Evolutionary conservation across 2,797 vertebrate genomes (phyloP), one percentile per base, ranked within the genome.

Genomic region (Pristis pectinata): DNA sequence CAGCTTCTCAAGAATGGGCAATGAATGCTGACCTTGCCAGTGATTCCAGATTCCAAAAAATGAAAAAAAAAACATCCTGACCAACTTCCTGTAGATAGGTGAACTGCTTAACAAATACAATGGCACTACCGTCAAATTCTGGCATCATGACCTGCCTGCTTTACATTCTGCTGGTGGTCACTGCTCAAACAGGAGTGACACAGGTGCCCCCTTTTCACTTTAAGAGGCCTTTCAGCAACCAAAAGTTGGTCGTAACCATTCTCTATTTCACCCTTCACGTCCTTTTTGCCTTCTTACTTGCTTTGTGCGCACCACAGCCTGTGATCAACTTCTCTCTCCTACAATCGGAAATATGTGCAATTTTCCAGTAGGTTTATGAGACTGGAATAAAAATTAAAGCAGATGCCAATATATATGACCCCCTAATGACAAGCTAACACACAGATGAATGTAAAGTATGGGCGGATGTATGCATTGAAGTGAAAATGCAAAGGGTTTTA

Each of bases 361-460:
- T 44, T 44, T 72, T 72, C 9, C 7, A 30, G 41, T 10, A 3
- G 30, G 0, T 22, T 8, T 5, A 9, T 49, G 49, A 93, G 22
- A 72, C 3, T 1, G 34, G 27, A 44, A 70, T 49, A 3, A 22
- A 41, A 44, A 44, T 72, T 27, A 70, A 74, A 92, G 70, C 9
- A 37, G 85, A 93, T 72, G 27, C 72, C 4, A 15, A 37, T 64
- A 64, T 89, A 9, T 1, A 89, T 64, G 85, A 37, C 4, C 17
- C n/a, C 89, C n/a, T 89, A 89, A 89, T 89, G 56, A 89, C 85
- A 89, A 7, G 34, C 85, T 37, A n/a, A n/a, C 64, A 56, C n/a
- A 89, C 85, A 89, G 59, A 89, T 72, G 37, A 11, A 10, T 49
- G 92, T 11, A 93, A 93, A 89, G 10, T 74, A 93, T 53, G 93